Evolutionary conservation across 2,888 invertebrate genomes (phyloP).

Genomic region (Rotaria macrura): DNA sequence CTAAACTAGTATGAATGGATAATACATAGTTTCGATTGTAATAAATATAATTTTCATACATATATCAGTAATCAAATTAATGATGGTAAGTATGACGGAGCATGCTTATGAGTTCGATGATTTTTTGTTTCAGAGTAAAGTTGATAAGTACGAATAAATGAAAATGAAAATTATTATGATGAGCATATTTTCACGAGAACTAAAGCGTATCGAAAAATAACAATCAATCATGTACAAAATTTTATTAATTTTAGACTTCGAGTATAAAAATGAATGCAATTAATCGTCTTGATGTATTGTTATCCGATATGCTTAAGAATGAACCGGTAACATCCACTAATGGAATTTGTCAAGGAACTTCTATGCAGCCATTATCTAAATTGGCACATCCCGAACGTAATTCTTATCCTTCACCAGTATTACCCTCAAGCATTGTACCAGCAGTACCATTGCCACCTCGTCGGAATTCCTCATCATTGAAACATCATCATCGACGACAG

Average conservation of each 20-base stretch:
- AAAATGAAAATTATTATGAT: too few species aligned
- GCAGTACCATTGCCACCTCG: neutral
- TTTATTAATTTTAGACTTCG: neutral
- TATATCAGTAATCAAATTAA: neutral
- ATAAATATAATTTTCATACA: neutral
- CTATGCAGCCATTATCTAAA: neutral
- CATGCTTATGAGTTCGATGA: neutral
- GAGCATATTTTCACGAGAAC: neutral
- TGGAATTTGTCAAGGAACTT: neutral
- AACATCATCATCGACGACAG: neutral
- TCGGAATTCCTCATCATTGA: neutral
- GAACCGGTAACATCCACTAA: neutral
- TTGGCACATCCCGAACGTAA: neutral
- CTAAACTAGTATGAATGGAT: neutral
- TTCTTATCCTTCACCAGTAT: neutral
- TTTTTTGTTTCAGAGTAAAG: neutral
- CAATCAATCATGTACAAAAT: too few species aligned
- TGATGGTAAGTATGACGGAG: neutral
- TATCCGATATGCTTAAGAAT: neutral
- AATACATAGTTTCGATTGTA: neutral
- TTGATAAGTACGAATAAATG: too few species aligned
- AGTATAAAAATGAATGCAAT: neutral
- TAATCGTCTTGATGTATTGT: neutral
- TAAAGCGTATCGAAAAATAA: too few species aligned
- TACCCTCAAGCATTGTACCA: neutral